phyloP scores from a whole-genome alignment of 2,888 invertebrate genomes.

The Morpho helenor region DNA sequence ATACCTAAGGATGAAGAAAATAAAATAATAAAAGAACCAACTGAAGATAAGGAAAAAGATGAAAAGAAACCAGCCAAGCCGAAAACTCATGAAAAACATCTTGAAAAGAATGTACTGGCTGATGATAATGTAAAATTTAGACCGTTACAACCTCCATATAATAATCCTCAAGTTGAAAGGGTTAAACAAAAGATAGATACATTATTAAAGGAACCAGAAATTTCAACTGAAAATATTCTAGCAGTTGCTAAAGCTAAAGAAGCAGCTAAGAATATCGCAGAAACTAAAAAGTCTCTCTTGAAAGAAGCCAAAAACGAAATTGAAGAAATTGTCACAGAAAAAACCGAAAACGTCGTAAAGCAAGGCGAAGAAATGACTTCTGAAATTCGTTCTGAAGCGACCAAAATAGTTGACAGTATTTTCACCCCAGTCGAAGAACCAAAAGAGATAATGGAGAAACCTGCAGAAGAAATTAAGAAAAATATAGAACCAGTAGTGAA shows the following conservation, averaged over 20 bases:
- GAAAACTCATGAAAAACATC: conserved; percentile 38
- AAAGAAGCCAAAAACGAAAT: conserved; percentile 48
- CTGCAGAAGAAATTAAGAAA: conserved; percentile 39
- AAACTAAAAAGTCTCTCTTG: conserved; percentile 47
- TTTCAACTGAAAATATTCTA: conserved; percentile 67
- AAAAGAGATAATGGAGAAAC: conserved; percentile 40
- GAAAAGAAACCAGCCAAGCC: conserved; percentile 47
- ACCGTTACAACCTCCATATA: conserved; percentile 65
- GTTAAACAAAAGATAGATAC: conserved; percentile 71
- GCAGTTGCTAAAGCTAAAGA: conserved; percentile 42
- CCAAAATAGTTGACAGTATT: conserved; percentile 67
- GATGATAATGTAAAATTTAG: conserved; percentile 63
- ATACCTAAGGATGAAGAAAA: conserved; percentile 50
- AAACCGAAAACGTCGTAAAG: conserved; percentile 50
- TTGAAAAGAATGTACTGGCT: conserved; percentile 40
- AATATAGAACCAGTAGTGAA: conserved; percentile 62
- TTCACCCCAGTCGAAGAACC: conserved; percentile 71
- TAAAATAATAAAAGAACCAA: conserved; percentile 35
- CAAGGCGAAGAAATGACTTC: conserved; percentile 48
- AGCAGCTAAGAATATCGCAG: conserved; percentile 42
- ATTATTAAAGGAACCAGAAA: conserved; percentile 69
- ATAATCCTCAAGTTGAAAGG: conserved; percentile 70
- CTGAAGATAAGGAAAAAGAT: conserved; percentile 40
- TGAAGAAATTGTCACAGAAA: conserved; percentile 42
- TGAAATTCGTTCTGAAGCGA: conserved; percentile 60